Evolutionary conservation across 1,140 invertebrate species (phyloP), one percentile per base, ranked within the genome.

Genomic region (Aphelenchoides avenae): DNA sequence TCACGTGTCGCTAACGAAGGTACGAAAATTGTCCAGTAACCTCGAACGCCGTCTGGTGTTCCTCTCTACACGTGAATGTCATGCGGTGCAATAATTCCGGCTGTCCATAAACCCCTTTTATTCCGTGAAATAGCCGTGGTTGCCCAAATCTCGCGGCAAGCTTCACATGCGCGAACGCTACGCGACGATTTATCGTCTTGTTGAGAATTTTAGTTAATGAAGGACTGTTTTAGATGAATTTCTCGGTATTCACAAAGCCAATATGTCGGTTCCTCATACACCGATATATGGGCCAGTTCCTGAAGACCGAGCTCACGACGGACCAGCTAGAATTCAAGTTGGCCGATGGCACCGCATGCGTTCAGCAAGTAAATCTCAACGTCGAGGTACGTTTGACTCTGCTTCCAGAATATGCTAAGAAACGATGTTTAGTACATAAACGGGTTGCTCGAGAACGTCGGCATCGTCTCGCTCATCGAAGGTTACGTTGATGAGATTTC

Each of bases 221-320:
- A n/a, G n/a, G n/a, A n/a, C n/a, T n/a, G n/a, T 51, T 51, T 51
- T 51, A 51, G 57, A 54, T 60, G 40, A 62, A 60, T 51, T 62
- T 60, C 63, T 60, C 57, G 15, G 41, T 60, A 15, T 64, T 67
- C 26, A 51, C 66, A 18, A 68, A 70, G 37, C 66, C 52, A 33
- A 58, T 68, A 50, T 68, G 66, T 33, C 53, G 56, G 5, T 68
- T 68, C 30, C 37, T 68, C 26, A 68, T 68, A 27, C 63, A 68
- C 27, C 61, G 65, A 24, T 68, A 68, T 39, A 69, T 68, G 61
- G 67, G 65, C 15, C 64, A 68, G n/a, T 70, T 47, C 48, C 31
- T 68, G 29, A 68, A 61, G 18, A 60, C 48, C 1, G 37, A 66
- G 24, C 26, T 68, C 2, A 66, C 33, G 13, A 39, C 61, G 13